Percentiles rank a stretch among this genome's conserved stretches.
phyloP scores from a whole-genome alignment of 2,888 invertebrate species.

The Drosophila meridiana region DNA sequence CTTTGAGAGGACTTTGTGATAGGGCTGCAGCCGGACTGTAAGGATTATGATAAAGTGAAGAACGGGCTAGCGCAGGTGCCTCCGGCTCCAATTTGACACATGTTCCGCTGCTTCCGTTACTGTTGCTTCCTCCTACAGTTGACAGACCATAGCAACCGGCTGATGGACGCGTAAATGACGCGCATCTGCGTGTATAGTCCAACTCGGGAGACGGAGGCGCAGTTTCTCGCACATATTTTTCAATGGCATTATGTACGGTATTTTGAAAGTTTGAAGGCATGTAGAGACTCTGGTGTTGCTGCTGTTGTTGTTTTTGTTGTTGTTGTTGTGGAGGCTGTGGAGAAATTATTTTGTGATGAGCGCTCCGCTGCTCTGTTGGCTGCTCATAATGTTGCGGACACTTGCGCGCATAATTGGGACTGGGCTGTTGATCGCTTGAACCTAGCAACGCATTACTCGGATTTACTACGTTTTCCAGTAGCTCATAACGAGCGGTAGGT shows the following conservation, averaged over 20 bases:
- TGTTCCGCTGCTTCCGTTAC: conserved; percentile 12
- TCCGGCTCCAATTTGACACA: conserved; percentile 64
- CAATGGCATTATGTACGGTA: conserved; percentile 72
- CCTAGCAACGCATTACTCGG: conserved; percentile 71
- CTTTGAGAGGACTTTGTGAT: conserved; percentile 7
- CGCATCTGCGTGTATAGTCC: conserved; percentile 51
- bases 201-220: conserved; percentile 56
- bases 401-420: conserved; percentile 81
- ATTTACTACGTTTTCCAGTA: conserved; percentile 76
- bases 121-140: conserved; percentile 9
- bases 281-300: conserved; percentile 75
- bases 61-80: conserved; percentile 40
- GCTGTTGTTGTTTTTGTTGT: conserved; percentile 12
- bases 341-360: conserved; percentile 11
- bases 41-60: conserved; percentile 78
- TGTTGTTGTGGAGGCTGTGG: conserved; percentile 5
- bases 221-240: conserved; percentile 67
- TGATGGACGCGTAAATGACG: conserved; percentile 13
- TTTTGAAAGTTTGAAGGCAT: conserved; percentile 79
- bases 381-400: conserved; percentile 80
- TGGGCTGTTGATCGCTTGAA: conserved; percentile 77
- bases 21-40: conserved; percentile 61
- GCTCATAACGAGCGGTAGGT: conserved; percentile 44
- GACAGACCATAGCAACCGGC: conserved; percentile 37
- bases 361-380: conserved; percentile 60